phyloP scores from a whole-genome alignment of 2,797 vertebrate species.

The Thaleichthys pacificus region DNA sequence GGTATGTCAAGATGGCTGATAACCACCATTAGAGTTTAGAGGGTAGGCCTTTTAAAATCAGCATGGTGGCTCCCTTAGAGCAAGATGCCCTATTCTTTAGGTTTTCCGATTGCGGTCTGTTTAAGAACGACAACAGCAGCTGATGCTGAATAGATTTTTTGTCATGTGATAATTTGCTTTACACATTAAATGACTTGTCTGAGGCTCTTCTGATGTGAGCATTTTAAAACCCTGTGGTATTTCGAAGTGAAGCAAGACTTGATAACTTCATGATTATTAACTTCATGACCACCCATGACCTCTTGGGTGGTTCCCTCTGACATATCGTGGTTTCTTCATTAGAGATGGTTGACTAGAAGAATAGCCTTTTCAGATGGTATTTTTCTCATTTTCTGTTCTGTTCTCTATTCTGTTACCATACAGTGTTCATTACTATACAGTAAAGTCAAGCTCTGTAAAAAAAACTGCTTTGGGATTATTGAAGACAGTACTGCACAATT shows the following conservation, averaged over 20 bases:
- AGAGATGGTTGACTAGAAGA: not conserved
- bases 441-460: not conserved
- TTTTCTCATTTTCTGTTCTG: not conserved
- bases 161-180: not conserved
- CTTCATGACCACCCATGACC: not conserved
- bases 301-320: not conserved
- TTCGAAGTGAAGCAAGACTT: not conserved
- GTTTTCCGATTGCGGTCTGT: too few relatives aligned
- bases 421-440: not conserved
- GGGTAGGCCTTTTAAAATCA: slow-evolving; percentile 19
- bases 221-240: slow-evolving; percentile 10
- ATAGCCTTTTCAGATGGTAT: slow-evolving; percentile 6
- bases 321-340: not conserved
- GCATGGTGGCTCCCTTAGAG: slow-evolving; percentile 21
- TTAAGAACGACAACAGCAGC: not conserved
- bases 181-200: not conserved
- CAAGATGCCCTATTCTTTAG: slow-evolving; percentile 16
- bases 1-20: slow-evolving; percentile 74
- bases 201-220: not conserved
- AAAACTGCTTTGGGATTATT: not conserved
- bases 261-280: not conserved
- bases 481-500: not conserved
- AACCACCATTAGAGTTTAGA: slow-evolving; percentile 16
- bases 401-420: too few relatives aligned
- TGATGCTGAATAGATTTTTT: too few relatives aligned